Evolutionary conservation across 2,888 invertebrate species (phyloP).

Genomic region (Trypoxylon attenuatum): DNA sequence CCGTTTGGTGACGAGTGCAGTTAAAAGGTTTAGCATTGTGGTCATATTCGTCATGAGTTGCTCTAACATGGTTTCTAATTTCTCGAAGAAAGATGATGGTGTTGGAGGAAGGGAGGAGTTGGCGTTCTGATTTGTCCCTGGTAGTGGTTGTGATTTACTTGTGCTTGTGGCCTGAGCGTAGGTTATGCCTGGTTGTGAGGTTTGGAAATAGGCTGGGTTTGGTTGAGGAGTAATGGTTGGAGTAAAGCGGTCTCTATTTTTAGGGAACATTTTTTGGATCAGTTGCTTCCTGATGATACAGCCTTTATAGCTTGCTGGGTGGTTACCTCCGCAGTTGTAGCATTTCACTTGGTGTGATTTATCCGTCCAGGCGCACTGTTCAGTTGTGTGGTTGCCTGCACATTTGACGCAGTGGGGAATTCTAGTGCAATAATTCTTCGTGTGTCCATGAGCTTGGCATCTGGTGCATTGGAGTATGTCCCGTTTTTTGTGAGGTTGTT

Average conservation of each 20-base stretch:
- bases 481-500: constrained; percentile 35
- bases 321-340: constrained; percentile 38
- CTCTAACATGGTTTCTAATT: neutral
- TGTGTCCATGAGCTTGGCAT: constrained; percentile 45
- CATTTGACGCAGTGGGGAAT: constrained; percentile 43
- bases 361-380: constrained; percentile 42
- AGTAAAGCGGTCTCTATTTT: neutral
- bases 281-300: neutral
- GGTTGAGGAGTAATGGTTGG: neutral
- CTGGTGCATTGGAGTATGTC: constrained; percentile 44
- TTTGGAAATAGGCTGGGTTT: neutral
- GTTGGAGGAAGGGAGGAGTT: neutral
- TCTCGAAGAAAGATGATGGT: neutral
- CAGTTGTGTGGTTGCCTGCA: constrained; percentile 35
- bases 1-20: neutral
- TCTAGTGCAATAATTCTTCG: constrained; percentile 39
- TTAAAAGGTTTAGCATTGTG: neutral
- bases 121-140: too few species aligned
- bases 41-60: neutral
- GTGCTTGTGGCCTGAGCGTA: constrained; percentile 1
- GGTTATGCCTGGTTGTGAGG: too few species aligned
- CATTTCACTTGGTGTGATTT: too few species aligned
- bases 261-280: too few species aligned
- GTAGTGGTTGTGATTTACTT: constrained; percentile 18
- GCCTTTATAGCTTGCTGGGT: constrained; percentile 55